Conservation (phyloP, 2,888 invertebrate genomes). For the Cephus pygmeus region DNA sequence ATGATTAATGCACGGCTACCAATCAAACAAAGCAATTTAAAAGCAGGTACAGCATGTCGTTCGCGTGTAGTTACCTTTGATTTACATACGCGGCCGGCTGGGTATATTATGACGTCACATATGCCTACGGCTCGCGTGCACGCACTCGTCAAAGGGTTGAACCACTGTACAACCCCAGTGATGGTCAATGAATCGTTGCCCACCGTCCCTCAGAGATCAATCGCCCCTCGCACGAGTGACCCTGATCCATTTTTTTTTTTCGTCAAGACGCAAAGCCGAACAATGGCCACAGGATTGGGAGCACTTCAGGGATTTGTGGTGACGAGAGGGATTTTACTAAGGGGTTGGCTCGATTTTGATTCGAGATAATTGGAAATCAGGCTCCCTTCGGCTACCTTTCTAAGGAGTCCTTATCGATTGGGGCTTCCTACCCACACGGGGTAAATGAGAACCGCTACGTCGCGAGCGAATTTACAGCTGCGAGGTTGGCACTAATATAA, state of each 20-base stretch:
- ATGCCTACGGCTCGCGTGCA: conserved; percentile 60
- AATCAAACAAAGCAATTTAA: conserved; percentile 61
- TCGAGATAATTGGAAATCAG: not conserved
- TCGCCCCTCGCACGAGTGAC: not conserved
- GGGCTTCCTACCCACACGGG: not conserved
- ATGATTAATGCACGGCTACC: conserved; percentile 45
- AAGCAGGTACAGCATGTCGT: conserved; percentile 52
- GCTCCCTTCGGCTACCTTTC: not conserved
- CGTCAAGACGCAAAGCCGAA: not conserved
- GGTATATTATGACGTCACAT: conserved; percentile 63
- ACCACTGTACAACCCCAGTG: conserved; percentile 46
- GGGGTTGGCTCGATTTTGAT: not conserved
- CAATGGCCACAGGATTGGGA: not conserved
- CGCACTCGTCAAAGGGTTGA: conserved; percentile 61
- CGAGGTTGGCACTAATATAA: conserved; percentile 57
- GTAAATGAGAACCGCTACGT: conserved; percentile 48
- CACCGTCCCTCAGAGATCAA: not conserved
- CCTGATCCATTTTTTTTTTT: not conserved
- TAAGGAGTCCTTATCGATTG: not conserved
- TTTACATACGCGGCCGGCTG: conserved; percentile 57
- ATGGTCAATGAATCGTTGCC: conserved; percentile 49
- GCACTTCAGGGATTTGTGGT: not conserved
- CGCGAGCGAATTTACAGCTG: conserved; percentile 51
- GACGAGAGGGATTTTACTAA: not conserved
- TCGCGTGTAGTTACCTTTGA: conserved; percentile 60